These are phyloP conservation scores for Phytoseiulus persimilis DNA, from an alignment of 2,888 invertebrate species.

Conservation along the genomic window DNA sequence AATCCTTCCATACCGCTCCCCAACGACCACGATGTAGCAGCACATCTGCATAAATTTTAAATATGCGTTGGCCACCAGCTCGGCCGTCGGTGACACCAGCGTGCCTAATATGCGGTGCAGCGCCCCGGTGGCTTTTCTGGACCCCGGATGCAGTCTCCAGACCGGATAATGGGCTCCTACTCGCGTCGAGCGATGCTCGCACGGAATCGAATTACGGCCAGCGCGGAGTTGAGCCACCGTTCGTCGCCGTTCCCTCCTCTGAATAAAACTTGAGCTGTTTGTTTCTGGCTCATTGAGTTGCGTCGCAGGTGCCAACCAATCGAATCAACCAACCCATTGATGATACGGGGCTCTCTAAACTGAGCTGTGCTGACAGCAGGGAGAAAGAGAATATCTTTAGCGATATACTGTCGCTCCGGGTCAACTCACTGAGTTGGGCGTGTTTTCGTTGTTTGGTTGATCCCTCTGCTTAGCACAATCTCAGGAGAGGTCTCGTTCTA, in stretches of 20 bases:
- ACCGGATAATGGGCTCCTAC: too few species aligned
- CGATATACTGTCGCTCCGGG: background rate
- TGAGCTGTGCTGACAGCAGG: too few species aligned
- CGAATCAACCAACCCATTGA: too few species aligned
- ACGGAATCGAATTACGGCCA: too few species aligned
- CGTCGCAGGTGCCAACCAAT: too few species aligned
- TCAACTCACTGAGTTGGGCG: background rate
- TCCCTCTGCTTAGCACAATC: background rate
- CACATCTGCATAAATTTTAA: constrained; percentile 37
- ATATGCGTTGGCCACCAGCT: constrained; percentile 18
- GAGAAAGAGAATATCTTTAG: too few species aligned
- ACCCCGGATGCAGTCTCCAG: background rate
- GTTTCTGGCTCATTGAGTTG: too few species aligned
- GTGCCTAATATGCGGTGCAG: background rate
- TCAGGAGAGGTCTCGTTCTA: background rate
- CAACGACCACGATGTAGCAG: background rate
- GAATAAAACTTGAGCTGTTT: too few species aligned
- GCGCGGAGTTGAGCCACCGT: too few species aligned
- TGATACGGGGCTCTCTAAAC: too few species aligned
- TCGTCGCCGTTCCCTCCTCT: too few species aligned
- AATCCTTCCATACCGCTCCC: background rate
- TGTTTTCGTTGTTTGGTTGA: background rate
- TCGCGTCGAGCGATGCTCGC: too few species aligned
- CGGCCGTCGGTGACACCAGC: background rate
- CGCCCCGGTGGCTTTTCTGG: background rate